Percentiles rank a stretch among this genome's conserved stretches.
These are phyloP conservation scores for Molothrus aeneus DNA, from an alignment of 2,797 vertebrate genomes.

Conservation along the genomic window DNA sequence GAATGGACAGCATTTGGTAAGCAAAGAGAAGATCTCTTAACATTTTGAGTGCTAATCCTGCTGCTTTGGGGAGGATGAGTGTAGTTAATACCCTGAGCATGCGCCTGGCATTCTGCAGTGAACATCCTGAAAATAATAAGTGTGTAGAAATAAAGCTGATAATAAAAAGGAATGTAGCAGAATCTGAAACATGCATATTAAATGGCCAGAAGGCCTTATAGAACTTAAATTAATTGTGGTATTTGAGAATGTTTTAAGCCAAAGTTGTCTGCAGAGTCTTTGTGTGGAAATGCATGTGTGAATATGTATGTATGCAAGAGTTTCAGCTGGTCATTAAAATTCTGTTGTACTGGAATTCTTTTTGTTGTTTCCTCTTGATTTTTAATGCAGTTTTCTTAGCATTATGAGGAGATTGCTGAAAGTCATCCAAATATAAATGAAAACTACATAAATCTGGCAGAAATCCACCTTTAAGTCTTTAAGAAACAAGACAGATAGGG, in stretches of 20 bases:
- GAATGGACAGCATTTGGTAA: not conserved
- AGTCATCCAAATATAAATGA: not conserved
- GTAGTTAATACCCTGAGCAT: not conserved
- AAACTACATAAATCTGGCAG: not conserved
- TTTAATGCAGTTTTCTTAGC: not conserved
- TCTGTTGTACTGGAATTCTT: not conserved
- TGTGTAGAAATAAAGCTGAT: not conserved
- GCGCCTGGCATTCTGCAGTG: not conserved
- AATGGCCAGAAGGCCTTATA: not conserved
- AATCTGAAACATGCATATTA: not conserved
- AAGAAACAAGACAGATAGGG: not conserved
- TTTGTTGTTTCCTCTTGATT: not conserved
- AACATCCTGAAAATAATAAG: not conserved
- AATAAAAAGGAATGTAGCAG: not conserved
- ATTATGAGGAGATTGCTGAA: not conserved
- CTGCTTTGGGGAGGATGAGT: not conserved
- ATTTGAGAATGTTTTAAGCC: not conserved
- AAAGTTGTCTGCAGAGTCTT: not conserved
- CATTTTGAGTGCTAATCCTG: not conserved
- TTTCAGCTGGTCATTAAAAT: not conserved
- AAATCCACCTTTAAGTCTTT: not conserved
- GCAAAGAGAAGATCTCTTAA: not conserved
- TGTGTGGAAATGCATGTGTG: not conserved
- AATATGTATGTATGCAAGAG: not conserved
- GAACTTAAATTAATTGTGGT: not conserved